Evolutionary conservation across 2,113 vertebrate species (phyloP).

Genomic region (Diphyllodes magnificus): DNA sequence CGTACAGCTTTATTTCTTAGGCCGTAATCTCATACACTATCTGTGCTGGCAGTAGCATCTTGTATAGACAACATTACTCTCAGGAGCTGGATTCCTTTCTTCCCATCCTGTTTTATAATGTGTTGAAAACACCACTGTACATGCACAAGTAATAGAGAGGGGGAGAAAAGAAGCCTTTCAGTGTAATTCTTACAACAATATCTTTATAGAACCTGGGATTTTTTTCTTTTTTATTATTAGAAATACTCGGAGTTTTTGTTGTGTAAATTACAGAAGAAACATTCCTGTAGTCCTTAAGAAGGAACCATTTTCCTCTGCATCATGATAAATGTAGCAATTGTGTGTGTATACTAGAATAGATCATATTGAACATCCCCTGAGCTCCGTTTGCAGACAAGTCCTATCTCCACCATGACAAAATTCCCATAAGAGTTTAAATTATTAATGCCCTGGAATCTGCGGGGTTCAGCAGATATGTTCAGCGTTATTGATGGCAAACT

Average conservation of each 20-base stretch:
- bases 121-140: background rate
- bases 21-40: background rate
- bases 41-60: background rate
- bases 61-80: background rate
- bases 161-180: conserved; percentile 15
- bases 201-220: background rate
- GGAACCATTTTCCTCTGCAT: conserved; percentile 36
- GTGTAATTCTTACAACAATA: background rate
- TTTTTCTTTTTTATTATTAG: conserved; percentile 8
- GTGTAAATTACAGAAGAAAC: conserved; percentile 28
- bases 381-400: conserved; percentile 79
- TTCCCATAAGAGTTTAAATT: conserved; percentile 88
- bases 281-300: conserved; percentile 43
- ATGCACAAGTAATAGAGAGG: background rate
- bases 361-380: conserved; percentile 78
- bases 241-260: conserved; percentile 32
- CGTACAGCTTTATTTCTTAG: background rate
- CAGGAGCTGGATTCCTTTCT: background rate
- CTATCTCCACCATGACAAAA: conserved; percentile 79
- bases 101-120: background rate
- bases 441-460: conserved; percentile 87
- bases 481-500: conserved; percentile 83
- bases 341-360: conserved; percentile 68
- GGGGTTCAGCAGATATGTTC: conserved; percentile 84
- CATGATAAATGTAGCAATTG: conserved; percentile 63